Conservation (phyloP, 2,888 invertebrate genomes). For the Xestoiulus laeticollis region DNA sequence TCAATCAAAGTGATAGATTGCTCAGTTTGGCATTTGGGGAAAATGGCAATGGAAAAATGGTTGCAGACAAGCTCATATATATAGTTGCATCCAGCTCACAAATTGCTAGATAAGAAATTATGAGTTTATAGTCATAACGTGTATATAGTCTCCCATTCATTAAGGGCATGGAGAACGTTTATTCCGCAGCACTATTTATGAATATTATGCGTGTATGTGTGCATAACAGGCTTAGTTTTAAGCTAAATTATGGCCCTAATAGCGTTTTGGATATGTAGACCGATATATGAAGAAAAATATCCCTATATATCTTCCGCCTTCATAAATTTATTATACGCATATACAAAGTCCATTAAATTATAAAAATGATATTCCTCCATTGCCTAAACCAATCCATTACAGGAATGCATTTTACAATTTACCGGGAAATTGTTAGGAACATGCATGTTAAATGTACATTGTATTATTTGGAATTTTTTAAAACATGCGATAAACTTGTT, state of each 20-base stretch:
- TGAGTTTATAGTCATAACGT: slow-evolving; percentile 46
- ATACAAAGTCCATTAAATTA: slow-evolving; percentile 36
- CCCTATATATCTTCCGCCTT: slow-evolving; percentile 15
- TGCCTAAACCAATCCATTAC: neutral
- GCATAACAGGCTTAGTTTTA: slow-evolving; percentile 25
- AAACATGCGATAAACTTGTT: neutral
- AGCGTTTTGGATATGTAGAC: slow-evolving; percentile 12
- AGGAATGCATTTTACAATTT: neutral
- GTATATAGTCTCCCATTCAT: slow-evolving; percentile 32
- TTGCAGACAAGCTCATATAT: slow-evolving; percentile 44
- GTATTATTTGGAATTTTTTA: too few relatives aligned
- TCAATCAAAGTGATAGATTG: slow-evolving; percentile 56
- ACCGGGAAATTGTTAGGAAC: neutral
- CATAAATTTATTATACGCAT: slow-evolving; percentile 6
- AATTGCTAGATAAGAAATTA: slow-evolving; percentile 51
- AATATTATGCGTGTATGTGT: slow-evolving; percentile 1
- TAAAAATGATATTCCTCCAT: slow-evolving; percentile 10
- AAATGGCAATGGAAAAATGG: slow-evolving; percentile 42
- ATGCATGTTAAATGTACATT: neutral
- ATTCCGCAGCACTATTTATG: slow-evolving; percentile 22
- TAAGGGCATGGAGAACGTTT: slow-evolving; percentile 30
- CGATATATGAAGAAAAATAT: slow-evolving; percentile 40
- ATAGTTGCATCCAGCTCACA: slow-evolving; percentile 38
- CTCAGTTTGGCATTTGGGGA: slow-evolving; percentile 46
- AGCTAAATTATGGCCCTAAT: slow-evolving; percentile 43